Conservation (phyloP, 2,113 vertebrate genomes). For the Amblyornis subalaris region DNA sequence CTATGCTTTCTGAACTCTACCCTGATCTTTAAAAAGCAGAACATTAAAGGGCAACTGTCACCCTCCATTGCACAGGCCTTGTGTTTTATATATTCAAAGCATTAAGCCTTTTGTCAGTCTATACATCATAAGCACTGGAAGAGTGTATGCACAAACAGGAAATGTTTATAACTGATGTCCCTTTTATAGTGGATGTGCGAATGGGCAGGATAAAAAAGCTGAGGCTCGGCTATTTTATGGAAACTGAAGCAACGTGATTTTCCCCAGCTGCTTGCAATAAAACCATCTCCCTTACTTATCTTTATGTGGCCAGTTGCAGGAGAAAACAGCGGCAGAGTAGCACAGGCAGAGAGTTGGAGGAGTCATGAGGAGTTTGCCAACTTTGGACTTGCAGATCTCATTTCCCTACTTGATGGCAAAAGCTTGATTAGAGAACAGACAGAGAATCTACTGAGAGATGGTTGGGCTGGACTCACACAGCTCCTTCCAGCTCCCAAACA, state of each 20-base stretch:
- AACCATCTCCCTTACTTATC: slow-evolving; percentile 56
- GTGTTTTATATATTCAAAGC: slow-evolving; percentile 81
- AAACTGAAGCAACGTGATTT: slow-evolving; percentile 53
- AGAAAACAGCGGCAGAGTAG: not conserved
- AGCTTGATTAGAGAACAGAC: not conserved
- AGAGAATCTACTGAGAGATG: not conserved
- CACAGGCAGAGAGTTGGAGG: not conserved
- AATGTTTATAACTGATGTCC: slow-evolving; percentile 63
- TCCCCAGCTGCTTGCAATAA: slow-evolving; percentile 64
- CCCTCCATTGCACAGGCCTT: slow-evolving; percentile 78
- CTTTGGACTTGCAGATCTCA: not conserved
- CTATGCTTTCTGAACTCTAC: slow-evolving; percentile 89
- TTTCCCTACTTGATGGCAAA: not conserved
- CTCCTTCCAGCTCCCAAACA: not conserved
- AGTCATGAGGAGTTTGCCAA: not conserved
- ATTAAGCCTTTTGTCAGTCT: slow-evolving; percentile 84
- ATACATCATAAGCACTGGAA: slow-evolving; percentile 75
- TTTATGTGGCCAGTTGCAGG: slow-evolving; percentile 47
- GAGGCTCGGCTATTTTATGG: slow-evolving; percentile 56
- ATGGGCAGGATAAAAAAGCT: slow-evolving; percentile 57
- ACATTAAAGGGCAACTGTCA: slow-evolving; percentile 84
- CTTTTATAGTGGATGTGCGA: slow-evolving; percentile 56
- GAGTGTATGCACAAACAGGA: slow-evolving; percentile 60
- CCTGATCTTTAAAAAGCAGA: slow-evolving; percentile 89
- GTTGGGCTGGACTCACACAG: not conserved